phyloP scores from a whole-genome alignment of 2,113 vertebrate genomes.

The Sula dactylatra region DNA sequence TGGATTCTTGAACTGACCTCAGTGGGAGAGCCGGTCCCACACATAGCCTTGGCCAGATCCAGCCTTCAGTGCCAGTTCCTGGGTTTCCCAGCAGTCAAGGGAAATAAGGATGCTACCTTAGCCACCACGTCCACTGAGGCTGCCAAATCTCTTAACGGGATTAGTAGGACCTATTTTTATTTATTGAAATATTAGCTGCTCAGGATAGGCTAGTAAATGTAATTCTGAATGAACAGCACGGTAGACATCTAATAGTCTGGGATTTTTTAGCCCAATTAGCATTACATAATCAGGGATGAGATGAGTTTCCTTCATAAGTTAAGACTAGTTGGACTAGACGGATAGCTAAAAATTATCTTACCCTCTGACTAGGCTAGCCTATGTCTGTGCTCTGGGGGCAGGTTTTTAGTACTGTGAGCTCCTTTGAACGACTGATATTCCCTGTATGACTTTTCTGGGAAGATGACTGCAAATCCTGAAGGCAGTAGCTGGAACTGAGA shows the following conservation, averaged over 20 bases:
- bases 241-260: neutral
- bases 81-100: neutral
- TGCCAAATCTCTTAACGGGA: neutral
- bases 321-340: neutral
- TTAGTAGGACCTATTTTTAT: neutral
- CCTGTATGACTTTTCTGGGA: neutral
- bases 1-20: accelerated
- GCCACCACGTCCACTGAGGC: neutral
- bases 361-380: neutral
- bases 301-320: neutral
- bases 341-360: neutral
- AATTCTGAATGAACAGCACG: neutral
- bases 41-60: neutral
- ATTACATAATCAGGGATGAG: neutral
- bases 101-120: neutral
- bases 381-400: neutral
- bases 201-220: neutral
- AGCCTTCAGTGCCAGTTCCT: neutral
- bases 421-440: neutral
- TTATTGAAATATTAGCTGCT: neutral
- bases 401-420: neutral
- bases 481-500: neutral
- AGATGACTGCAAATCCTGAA: neutral
- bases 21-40: neutral
- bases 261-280: neutral